A percentile compares a stretch with the other conserved stretches of the same genome.
Conservation (phyloP, 2,888 invertebrate species). For the Lithophane ornitopus region DNA sequence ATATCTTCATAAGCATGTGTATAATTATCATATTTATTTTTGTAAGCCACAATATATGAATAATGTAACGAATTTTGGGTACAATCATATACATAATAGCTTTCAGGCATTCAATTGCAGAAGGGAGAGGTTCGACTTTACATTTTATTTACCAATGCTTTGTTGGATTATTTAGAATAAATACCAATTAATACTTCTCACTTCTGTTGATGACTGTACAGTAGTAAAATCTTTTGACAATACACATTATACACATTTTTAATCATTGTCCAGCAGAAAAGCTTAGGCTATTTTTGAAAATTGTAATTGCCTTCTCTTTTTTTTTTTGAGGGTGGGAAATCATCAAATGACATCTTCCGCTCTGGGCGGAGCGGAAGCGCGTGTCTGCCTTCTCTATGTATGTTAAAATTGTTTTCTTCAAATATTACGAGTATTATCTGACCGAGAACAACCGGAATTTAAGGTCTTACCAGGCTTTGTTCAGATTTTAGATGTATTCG, state of each 20-base stretch:
- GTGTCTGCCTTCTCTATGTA: slow-evolving; percentile 1
- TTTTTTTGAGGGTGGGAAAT: too few species aligned
- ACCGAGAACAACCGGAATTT: neutral
- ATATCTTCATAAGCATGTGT: slow-evolving; percentile 47
- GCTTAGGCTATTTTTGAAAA: slow-evolving; percentile 8
- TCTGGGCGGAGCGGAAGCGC: too few species aligned
- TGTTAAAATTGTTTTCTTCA: slow-evolving; percentile 2
- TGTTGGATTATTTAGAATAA: slow-evolving; percentile 1
- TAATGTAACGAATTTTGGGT: slow-evolving; percentile 42
- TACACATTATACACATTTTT: slow-evolving; percentile 26
- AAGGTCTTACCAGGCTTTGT: neutral
- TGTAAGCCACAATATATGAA: slow-evolving; percentile 54
- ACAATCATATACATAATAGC: slow-evolving; percentile 35
- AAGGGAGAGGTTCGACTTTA: slow-evolving; percentile 11
- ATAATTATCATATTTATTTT: slow-evolving; percentile 65
- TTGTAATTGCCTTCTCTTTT: neutral
- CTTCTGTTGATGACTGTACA: slow-evolving; percentile 34
- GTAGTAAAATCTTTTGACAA: slow-evolving; percentile 41
- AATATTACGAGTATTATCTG: neutral
- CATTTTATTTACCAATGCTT: neutral
- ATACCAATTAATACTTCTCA: slow-evolving; percentile 4
- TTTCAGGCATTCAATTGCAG: slow-evolving; percentile 46
- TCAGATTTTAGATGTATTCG: neutral
- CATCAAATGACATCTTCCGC: too few species aligned
- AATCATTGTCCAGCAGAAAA: slow-evolving; percentile 19